Conservation (phyloP, 2,888 invertebrate genomes). For the Conistra vaccinii region DNA sequence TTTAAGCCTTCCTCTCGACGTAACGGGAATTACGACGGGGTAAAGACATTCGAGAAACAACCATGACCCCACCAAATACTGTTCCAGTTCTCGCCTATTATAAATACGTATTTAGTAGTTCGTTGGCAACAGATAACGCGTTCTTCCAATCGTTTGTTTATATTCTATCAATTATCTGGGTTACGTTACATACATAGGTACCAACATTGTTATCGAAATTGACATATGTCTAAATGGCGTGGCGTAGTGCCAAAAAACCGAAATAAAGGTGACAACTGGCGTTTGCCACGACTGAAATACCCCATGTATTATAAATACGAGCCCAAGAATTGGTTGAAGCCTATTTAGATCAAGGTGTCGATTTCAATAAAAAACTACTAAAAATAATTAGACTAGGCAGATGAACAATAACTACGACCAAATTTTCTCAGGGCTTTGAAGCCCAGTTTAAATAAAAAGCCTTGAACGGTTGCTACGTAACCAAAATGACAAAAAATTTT, state of each 20-base stretch:
- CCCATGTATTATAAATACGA: constrained; percentile 66
- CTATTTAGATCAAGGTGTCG: constrained; percentile 72
- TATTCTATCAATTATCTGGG: constrained; percentile 52
- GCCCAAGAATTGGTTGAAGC: constrained; percentile 64
- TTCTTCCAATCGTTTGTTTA: constrained; percentile 51
- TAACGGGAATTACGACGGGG: constrained; percentile 71
- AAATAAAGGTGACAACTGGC: constrained; percentile 74
- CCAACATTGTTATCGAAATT: constrained; percentile 65
- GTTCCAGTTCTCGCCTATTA: constrained; percentile 47
- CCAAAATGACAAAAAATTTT: background rate
- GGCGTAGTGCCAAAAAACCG: constrained; percentile 74
- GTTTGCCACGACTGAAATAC: constrained; percentile 69
- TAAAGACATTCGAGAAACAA: constrained; percentile 57
- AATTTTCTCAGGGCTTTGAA: no score
- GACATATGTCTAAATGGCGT: constrained; percentile 77
- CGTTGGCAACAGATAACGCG: constrained; percentile 40
- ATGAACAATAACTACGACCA: background rate
- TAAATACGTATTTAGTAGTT: constrained; percentile 32
- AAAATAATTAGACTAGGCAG: constrained; percentile 24
- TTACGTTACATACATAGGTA: constrained; percentile 42
- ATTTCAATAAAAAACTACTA: constrained; percentile 61
- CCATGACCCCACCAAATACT: constrained; percentile 65
- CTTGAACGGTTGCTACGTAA: background rate
- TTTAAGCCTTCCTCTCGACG: constrained; percentile 71
- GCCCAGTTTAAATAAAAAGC: background rate